These are phyloP conservation scores for Tupiocoris notatus DNA, from an alignment of 2,888 invertebrate genomes.

Conservation along the genomic window DNA sequence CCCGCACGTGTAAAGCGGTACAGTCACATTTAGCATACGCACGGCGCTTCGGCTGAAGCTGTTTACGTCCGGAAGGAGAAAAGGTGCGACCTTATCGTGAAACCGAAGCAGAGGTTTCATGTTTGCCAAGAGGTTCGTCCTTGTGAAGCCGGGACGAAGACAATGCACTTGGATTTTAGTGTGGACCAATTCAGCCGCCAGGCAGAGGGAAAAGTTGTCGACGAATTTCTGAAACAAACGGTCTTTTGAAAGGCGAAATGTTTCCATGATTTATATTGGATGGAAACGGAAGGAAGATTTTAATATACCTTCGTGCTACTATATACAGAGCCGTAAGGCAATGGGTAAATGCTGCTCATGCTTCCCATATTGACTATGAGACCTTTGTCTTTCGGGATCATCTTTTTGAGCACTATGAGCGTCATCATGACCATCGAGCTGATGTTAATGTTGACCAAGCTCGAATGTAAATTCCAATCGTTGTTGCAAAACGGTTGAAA, in stretches of 20 bases:
- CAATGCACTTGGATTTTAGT: conserved; percentile 20
- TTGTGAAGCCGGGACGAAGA: conserved; percentile 13
- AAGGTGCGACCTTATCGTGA: conserved; percentile 4
- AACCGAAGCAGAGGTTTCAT: conserved; percentile 7
- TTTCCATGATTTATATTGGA: no score
- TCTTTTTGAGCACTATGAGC: conserved; percentile 11
- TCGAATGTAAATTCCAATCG: background rate
- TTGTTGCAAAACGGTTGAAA: conserved; percentile 26
- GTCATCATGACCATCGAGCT: conserved; percentile 27
- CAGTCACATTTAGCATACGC: conserved; percentile 3
- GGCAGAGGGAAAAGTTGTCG: conserved; percentile 20
- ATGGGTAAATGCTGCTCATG: conserved; percentile 18
- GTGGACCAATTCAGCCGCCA: conserved; percentile 3
- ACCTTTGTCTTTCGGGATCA: conserved; percentile 26
- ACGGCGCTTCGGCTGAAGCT: conserved; percentile 18
- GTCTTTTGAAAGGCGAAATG: no score
- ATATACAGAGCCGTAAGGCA: conserved; percentile 30
- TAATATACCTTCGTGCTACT: conserved; percentile 26
- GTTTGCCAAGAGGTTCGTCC: conserved; percentile 12
- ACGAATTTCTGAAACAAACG: conserved; percentile 24
- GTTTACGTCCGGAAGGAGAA: conserved; percentile 4
- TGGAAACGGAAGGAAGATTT: no score
- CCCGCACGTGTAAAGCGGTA: conserved; percentile 13
- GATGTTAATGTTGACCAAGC: conserved; percentile 23
- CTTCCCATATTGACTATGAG: conserved; percentile 36